These are phyloP conservation scores for Cherax quadricarinatus DNA, from an alignment of 1,140 invertebrate genomes.

Conservation along the genomic window DNA sequence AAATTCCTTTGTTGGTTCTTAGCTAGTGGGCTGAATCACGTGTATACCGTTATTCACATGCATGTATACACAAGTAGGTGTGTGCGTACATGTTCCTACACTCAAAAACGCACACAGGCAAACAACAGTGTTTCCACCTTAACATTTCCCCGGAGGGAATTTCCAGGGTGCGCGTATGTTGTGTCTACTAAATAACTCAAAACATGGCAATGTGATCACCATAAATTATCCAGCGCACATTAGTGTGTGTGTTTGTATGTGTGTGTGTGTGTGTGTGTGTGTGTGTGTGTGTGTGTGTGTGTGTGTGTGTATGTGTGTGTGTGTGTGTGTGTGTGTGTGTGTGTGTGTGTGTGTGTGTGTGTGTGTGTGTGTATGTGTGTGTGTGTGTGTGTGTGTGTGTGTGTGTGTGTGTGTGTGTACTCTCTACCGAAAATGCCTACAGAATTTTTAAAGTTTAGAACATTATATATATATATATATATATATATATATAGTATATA, in stretches of 20 bases:
- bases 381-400: not conserved
- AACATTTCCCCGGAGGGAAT: not conserved
- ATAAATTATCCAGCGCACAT: slow-evolving; percentile 5
- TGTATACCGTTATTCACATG: no score
- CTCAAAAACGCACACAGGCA: no score
- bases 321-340: not conserved
- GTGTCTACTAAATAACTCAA: slow-evolving; percentile 6
- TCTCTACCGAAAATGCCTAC: no score
- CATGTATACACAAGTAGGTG: no score
- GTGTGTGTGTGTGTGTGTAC: no score
- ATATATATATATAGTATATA: no score
- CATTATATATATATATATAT: no score
- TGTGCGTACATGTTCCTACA: no score
- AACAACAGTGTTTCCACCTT: not conserved
- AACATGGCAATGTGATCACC: slow-evolving; percentile 6
- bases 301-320: not conserved
- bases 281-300: not conserved
- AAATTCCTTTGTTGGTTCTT: no score
- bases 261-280: not conserved
- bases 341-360: no score
- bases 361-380: not conserved
- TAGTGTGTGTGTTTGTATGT: not conserved
- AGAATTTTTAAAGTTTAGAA: not conserved
- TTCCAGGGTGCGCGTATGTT: not conserved
- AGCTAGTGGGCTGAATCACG: no score